phyloP scores from a whole-genome alignment of 2,888 invertebrate species.

The Rotaria sp. region DNA sequence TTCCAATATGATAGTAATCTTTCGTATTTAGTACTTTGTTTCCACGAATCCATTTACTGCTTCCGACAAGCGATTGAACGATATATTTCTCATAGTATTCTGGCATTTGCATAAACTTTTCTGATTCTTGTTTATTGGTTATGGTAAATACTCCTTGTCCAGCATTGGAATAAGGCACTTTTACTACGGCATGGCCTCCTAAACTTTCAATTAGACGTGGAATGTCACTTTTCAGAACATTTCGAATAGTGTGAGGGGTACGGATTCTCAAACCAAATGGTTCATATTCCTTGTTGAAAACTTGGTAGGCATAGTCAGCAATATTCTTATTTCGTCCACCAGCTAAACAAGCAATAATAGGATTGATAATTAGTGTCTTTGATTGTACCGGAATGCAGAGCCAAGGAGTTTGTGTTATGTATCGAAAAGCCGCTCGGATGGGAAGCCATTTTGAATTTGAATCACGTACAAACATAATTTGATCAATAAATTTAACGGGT shows the following conservation, averaged over 20 bases:
- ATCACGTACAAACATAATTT: constrained; percentile 25
- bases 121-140: constrained; percentile 21
- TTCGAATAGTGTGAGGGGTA: too few species aligned
- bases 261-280: background rate
- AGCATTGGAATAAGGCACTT: constrained; percentile 33
- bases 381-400: constrained; percentile 19
- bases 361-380: constrained; percentile 31
- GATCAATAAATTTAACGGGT: too few species aligned
- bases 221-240: too few species aligned
- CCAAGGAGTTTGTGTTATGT: constrained; percentile 33
- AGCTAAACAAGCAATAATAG: constrained; percentile 32
- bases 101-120: constrained; percentile 12
- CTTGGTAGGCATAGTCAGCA: constrained; percentile 28
- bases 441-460: constrained; percentile 9
- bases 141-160: constrained; percentile 34
- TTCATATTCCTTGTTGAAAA: constrained; percentile 29
- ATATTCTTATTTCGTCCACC: constrained; percentile 32
- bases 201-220: background rate
- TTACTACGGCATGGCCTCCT: constrained; percentile 14
- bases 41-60: constrained; percentile 2
- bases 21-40: background rate
- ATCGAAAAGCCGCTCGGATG: constrained; percentile 28
- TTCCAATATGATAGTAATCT: constrained; percentile 15
- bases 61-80: constrained; percentile 25
- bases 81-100: constrained; percentile 31